Conservation (phyloP, 2,888 invertebrate species). For the Coelinius sp. region DNA sequence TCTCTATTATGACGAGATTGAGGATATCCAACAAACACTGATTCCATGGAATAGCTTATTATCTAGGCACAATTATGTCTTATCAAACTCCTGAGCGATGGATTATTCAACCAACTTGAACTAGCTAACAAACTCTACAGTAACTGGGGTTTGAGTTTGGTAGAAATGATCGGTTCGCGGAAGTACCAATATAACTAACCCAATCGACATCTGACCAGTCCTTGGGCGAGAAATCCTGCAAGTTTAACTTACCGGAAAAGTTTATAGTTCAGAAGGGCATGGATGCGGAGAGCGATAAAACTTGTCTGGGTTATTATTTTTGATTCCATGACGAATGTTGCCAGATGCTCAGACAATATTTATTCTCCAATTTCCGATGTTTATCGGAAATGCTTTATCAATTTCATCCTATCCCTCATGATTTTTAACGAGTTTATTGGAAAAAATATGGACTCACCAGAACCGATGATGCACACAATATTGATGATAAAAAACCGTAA, state of each 20-base stretch:
- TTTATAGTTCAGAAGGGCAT: slow-evolving; percentile 2
- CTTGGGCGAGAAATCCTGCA: background rate
- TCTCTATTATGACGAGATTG: too few relatives aligned
- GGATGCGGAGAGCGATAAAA: background rate
- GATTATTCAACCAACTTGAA: slow-evolving; percentile 6
- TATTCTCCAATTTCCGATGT: too few relatives aligned
- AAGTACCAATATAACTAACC: slow-evolving; percentile 17
- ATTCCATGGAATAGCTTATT: slow-evolving; percentile 4
- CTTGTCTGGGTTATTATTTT: background rate
- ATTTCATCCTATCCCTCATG: background rate
- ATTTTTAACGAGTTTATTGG: background rate
- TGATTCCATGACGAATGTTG: too few relatives aligned
- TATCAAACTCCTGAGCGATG: background rate
- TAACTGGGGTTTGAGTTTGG: slow-evolving; percentile 1
- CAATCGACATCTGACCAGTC: slow-evolving; percentile 25
- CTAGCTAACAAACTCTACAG: slow-evolving; percentile 4
- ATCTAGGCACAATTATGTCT: background rate
- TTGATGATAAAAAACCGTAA: background rate
- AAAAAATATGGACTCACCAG: background rate
- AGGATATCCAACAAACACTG: background rate
- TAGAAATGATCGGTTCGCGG: slow-evolving; percentile 1
- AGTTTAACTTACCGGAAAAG: background rate
- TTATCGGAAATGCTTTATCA: background rate
- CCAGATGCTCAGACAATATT: too few relatives aligned
- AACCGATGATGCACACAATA: background rate